A percentile compares a stretch with the other conserved stretches of the same genome.
Evolutionary conservation across 2,797 vertebrate species (phyloP).

Genomic region (Cheirogaleus major): DNA sequence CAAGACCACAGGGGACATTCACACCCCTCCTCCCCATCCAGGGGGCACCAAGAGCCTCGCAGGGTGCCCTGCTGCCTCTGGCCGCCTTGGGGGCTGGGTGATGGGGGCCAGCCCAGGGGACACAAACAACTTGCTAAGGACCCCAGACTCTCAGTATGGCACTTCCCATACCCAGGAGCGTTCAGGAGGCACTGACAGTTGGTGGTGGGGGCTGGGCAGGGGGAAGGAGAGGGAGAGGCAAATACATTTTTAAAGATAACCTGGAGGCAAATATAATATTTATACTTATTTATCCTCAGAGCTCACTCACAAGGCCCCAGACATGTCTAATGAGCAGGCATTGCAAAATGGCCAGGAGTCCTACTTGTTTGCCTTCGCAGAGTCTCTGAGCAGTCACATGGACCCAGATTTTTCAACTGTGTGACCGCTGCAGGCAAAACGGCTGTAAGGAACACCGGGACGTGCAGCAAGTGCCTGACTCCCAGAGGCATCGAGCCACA

Average conservation of each 20-base stretch:
- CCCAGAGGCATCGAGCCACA: conserved; percentile 82
- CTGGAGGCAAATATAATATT: conserved; percentile 93
- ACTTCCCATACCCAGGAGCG: conserved; percentile 70
- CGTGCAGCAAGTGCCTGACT: conserved; percentile 75
- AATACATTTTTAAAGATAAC: conserved; percentile 93
- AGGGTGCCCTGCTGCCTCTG: conserved; percentile 5
- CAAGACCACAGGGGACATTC: background rate
- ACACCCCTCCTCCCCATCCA: background rate
- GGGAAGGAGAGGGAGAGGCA: conserved; percentile 78
- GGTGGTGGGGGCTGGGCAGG: conserved; percentile 17
- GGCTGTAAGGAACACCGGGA: conserved; percentile 83
- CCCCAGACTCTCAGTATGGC: conserved; percentile 34
- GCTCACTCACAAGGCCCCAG: conserved; percentile 88
- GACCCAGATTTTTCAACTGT: conserved; percentile 86
- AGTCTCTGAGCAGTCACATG: conserved; percentile 85
- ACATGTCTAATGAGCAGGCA: conserved; percentile 91
- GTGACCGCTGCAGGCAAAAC: conserved; percentile 89
- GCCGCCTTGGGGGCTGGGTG: background rate
- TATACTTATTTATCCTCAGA: conserved; percentile 92
- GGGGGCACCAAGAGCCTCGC: background rate
- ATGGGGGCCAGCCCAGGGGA: background rate
- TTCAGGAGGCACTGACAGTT: conserved; percentile 82
- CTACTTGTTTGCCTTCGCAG: conserved; percentile 83
- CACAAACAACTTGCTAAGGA: background rate
- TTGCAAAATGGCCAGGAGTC: conserved; percentile 88